A percentile compares a stretch with the other conserved stretches of the same genome.
Evolutionary conservation across 2,797 vertebrate genomes (phyloP).

Genomic region (Pampus argenteus): DNA sequence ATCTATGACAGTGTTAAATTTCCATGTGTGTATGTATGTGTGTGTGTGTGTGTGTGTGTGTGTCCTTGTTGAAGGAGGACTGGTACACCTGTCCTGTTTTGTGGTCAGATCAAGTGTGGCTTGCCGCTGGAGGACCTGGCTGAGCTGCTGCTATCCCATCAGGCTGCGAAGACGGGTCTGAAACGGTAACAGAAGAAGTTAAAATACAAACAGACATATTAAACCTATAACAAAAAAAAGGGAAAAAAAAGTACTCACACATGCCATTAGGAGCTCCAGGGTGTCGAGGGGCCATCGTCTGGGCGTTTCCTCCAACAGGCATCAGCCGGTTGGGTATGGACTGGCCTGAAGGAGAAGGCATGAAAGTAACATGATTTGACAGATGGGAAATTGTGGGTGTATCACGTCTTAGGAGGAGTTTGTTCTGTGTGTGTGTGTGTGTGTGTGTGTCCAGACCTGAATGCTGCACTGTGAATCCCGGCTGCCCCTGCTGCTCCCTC

Average conservation of each 20-base stretch:
- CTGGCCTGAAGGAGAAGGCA: slow-evolving; percentile 73
- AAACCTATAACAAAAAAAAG: neutral
- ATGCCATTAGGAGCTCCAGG: slow-evolving; percentile 90
- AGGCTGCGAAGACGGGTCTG: slow-evolving; percentile 88
- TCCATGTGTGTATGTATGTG: neutral
- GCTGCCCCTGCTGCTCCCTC: slow-evolving; percentile 82
- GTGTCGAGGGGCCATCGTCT: slow-evolving; percentile 83
- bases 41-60: too few relatives aligned
- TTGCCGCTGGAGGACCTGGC: slow-evolving; percentile 80
- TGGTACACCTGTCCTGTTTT: slow-evolving; percentile 10
- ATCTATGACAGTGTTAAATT: slow-evolving; percentile 24
- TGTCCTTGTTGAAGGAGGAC: slow-evolving; percentile 9
- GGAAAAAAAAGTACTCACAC: slow-evolving; percentile 84
- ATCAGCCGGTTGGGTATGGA: slow-evolving; percentile 86
- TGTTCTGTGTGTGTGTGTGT: slow-evolving; percentile 67
- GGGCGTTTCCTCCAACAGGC: slow-evolving; percentile 71
- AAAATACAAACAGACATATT: neutral
- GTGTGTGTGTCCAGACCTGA: slow-evolving; percentile 82
- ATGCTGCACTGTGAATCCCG: slow-evolving; percentile 82
- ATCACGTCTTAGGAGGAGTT: neutral
- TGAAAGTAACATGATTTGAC: neutral
- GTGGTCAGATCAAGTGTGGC: slow-evolving; percentile 69
- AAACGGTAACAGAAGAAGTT: slow-evolving; percentile 6
- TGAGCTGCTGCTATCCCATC: slow-evolving; percentile 88
- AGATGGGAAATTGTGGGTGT: neutral